Percentiles rank a stretch among this genome's conserved stretches.
Evolutionary conservation across 1,140 invertebrate genomes (phyloP).

Genomic region (Cherax quadricarinatus): DNA sequence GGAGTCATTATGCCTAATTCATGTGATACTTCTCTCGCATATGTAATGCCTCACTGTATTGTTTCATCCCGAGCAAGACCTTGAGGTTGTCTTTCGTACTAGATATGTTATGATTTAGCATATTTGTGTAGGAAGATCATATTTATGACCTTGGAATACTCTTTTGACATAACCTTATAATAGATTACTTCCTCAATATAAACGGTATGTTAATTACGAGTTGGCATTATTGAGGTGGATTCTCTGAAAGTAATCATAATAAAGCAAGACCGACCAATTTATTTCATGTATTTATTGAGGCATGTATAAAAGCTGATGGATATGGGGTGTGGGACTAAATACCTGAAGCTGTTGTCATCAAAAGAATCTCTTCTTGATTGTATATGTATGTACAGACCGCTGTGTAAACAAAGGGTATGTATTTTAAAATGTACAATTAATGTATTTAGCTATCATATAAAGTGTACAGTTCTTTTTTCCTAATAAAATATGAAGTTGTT

Average conservation of each 20-base stretch:
- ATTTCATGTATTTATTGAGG: not conserved
- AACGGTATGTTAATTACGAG: not conserved
- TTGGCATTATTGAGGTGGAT: not conserved
- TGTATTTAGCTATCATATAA: constrained; percentile 71
- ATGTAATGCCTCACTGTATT: not conserved
- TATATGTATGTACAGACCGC: constrained; percentile 71
- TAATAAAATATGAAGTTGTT: constrained; percentile 66
- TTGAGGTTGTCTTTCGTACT: not conserved
- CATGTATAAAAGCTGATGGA: not conserved
- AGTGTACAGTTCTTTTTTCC: constrained; percentile 70
- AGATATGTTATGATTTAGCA: not conserved
- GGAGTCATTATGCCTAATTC: not conserved
- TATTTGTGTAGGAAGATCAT: not conserved
- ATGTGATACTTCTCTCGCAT: not conserved
- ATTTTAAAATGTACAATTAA: constrained; percentile 72
- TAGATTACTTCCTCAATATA: not conserved
- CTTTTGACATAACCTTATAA: not conserved
- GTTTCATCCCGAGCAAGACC: not conserved
- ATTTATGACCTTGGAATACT: not conserved
- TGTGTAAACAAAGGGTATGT: constrained; percentile 71
- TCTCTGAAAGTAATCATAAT: not conserved
- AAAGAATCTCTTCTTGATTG: constrained; percentile 64
- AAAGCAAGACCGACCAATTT: not conserved
- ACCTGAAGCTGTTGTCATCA: constrained; percentile 63
- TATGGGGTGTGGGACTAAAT: constrained; percentile 27